Conservation (phyloP, 1,140 invertebrate genomes). For the Papilio dardanus region DNA sequence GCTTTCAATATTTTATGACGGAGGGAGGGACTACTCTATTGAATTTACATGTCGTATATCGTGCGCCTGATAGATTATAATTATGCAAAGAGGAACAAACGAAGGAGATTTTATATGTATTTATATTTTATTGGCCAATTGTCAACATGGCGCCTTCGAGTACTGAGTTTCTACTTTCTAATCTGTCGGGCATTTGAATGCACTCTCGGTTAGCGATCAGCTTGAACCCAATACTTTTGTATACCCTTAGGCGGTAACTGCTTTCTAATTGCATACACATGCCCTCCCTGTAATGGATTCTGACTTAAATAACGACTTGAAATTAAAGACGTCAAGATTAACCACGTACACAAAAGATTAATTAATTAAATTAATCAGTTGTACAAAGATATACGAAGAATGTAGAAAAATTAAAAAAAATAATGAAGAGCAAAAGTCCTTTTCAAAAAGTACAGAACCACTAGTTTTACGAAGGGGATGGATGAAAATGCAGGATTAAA, state of each 20-base stretch:
- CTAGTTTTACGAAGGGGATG: neutral
- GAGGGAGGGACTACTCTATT: neutral
- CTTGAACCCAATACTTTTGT: constrained; percentile 63
- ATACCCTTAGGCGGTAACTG: constrained; percentile 57
- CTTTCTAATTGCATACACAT: constrained; percentile 66
- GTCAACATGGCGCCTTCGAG: constrained; percentile 41
- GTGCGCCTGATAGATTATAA: neutral
- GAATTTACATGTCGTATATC: neutral
- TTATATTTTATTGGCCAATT: constrained; percentile 40
- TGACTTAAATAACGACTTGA: constrained; percentile 1
- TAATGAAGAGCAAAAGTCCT: too few species aligned
- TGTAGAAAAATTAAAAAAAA: too few species aligned
- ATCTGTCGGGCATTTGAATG: constrained; percentile 60
- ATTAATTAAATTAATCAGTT: too few species aligned
- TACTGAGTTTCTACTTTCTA: constrained; percentile 71
- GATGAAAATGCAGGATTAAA: neutral
- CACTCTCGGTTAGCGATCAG: constrained; percentile 52
- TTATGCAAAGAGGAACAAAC: neutral
- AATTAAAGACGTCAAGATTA: neutral
- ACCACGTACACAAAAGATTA: neutral
- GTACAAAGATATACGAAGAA: too few species aligned
- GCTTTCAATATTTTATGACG: neutral
- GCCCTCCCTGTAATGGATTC: constrained; percentile 44
- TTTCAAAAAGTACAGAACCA: too few species aligned
- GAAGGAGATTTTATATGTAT: neutral